phyloP scores from a whole-genome alignment of 1,140 invertebrate species.

The Lepidurus couesii region DNA sequence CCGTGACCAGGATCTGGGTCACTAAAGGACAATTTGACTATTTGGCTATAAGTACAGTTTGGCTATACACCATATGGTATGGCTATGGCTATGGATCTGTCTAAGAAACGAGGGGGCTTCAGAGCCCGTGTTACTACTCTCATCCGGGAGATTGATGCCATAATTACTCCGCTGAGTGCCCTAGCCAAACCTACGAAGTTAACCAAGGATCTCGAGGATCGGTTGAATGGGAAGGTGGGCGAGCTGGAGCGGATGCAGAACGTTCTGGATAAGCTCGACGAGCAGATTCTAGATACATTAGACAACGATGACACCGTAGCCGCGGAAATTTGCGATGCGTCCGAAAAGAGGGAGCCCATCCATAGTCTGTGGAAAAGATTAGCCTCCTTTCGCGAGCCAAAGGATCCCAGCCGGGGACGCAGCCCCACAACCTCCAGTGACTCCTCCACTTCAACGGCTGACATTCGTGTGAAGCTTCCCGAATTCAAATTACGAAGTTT shows the following conservation, averaged over 20 bases:
- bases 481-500: not conserved
- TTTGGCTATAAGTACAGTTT: not conserved
- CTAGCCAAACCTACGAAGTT: not conserved
- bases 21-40: not conserved
- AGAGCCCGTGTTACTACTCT: not conserved
- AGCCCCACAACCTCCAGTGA: not conserved
- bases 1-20: slow-evolving; percentile 2
- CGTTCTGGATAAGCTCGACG: not conserved
- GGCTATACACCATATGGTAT: not conserved
- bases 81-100: not conserved
- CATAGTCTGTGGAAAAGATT: not conserved
- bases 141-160: not conserved
- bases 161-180: not conserved
- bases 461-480: not conserved
- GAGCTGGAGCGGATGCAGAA: not conserved
- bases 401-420: not conserved
- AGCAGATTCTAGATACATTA: not conserved
- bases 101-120: not conserved
- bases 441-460: not conserved
- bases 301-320: not conserved
- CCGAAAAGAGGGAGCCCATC: not conserved
- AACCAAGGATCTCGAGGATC: not conserved
- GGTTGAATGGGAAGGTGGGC: not conserved
- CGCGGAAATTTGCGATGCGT: not conserved
- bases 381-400: not conserved